phyloP scores from a whole-genome alignment of 2,113 vertebrate species.

The Salvelinus namaycush region DNA sequence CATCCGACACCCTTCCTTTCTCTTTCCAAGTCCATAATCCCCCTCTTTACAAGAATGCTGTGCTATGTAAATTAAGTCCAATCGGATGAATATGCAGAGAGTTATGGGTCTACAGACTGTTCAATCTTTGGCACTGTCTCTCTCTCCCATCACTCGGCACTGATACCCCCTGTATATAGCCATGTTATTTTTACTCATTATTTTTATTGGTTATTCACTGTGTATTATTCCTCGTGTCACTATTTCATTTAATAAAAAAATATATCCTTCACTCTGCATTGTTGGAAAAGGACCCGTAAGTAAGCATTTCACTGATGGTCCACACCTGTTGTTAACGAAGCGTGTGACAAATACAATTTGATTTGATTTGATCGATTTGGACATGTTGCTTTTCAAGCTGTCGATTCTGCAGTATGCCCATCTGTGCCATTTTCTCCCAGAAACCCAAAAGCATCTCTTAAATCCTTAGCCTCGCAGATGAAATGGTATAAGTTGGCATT shows the following conservation, averaged over 20 bases:
- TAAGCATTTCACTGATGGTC: too few relatives aligned
- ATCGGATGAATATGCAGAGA: conserved; percentile 51
- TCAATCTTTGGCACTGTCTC: conserved; percentile 60
- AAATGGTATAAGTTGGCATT: conserved; percentile 9
- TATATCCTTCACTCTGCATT: too few relatives aligned
- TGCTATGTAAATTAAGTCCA: conserved; percentile 12
- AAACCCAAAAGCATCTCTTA: conserved; percentile 46
- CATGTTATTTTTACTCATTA: too few relatives aligned
- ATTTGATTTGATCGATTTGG: conserved; percentile 18
- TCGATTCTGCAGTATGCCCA: conserved; percentile 68
- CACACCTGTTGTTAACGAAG: too few relatives aligned
- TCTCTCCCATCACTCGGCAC: conserved; percentile 25
- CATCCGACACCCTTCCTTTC: neutral
- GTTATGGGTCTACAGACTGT: conserved; percentile 60
- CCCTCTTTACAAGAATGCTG: neutral
- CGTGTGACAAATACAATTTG: too few relatives aligned
- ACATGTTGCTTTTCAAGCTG: conserved; percentile 77
- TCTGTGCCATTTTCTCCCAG: conserved; percentile 63
- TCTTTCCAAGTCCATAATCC: neutral
- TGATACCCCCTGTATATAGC: too few relatives aligned
- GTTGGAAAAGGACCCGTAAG: too few relatives aligned
- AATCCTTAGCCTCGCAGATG: conserved; percentile 31
- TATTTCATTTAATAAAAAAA: too few relatives aligned
- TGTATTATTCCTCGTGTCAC: too few relatives aligned
- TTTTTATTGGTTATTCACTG: too few relatives aligned